Percentiles rank a stretch among this genome's conserved stretches.
phyloP scores from a whole-genome alignment of 2,888 invertebrate genomes.

The Drosophila nr. perissopoda region DNA sequence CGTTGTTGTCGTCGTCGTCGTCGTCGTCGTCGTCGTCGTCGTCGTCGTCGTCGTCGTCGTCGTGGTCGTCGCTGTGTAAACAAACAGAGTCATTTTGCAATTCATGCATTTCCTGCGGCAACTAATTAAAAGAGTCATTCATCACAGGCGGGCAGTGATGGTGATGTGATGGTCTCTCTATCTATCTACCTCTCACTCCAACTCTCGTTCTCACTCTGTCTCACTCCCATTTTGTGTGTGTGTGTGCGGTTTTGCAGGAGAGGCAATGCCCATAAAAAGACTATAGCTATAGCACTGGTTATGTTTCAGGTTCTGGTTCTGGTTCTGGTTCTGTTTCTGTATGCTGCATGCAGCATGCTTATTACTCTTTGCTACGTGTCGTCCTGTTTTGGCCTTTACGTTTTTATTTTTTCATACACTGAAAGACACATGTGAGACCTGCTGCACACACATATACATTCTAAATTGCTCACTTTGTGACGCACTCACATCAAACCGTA shows the following conservation, averaged over 20 bases:
- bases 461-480: conserved; percentile 75
- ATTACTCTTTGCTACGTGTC: conserved; percentile 78
- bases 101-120: conserved; percentile 85
- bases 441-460: conserved; percentile 21
- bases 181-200: conserved; percentile 20
- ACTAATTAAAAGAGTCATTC: conserved; percentile 85
- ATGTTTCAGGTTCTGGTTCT: conserved; percentile 28
- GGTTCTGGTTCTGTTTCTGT: conserved; percentile 41
- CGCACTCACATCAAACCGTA: conserved; percentile 29
- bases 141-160: conserved; percentile 82
- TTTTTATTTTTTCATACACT: conserved; percentile 76
- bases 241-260: conserved; percentile 42
- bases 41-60: conserved; percentile 25
- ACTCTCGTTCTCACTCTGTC: conserved; percentile 12
- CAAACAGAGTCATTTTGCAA: conserved; percentile 83
- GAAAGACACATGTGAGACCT: conserved; percentile 57
- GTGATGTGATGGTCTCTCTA: conserved; percentile 66
- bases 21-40: conserved; percentile 45
- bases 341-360: conserved; percentile 78
- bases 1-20: conserved; percentile 22
- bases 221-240: background rate
- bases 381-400: conserved; percentile 63
- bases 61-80: conserved; percentile 66
- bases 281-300: conserved; percentile 25
- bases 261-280: conserved; percentile 54